Evolutionary conservation across 1,140 invertebrate genomes (phyloP).

Genomic region (Daktulosphaira vitifoliae): DNA sequence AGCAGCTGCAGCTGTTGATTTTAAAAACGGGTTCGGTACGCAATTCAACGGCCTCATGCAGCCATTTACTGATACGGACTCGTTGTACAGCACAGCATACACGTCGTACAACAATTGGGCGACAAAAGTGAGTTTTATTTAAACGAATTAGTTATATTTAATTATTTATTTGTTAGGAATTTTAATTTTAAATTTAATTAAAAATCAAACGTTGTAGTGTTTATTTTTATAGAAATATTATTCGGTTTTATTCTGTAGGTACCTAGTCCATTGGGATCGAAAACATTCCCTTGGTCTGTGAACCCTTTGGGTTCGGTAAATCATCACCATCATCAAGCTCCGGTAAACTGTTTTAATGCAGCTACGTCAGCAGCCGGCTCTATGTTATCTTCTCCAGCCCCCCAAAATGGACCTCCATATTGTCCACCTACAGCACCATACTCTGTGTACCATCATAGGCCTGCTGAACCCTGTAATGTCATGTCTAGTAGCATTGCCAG

Average conservation of each 20-base stretch:
- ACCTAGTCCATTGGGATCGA: conserved; percentile 76
- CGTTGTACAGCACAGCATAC: conserved; percentile 76
- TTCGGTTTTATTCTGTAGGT: conserved; percentile 44
- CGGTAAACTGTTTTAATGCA: conserved; percentile 73
- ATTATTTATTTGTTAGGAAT: too few species aligned
- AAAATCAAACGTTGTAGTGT: too few species aligned
- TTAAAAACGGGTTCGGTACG: conserved; percentile 82
- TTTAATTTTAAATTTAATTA: too few species aligned
- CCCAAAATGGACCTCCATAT: conserved; percentile 56
- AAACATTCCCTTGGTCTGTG: conserved; percentile 85
- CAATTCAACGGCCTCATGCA: conserved; percentile 88
- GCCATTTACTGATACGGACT: conserved; percentile 78
- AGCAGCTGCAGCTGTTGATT: conserved; percentile 74
- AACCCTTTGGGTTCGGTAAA: conserved; percentile 65
- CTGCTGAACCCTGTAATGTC: conserved; percentile 62
- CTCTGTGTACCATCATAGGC: conserved; percentile 56
- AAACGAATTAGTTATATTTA: too few species aligned
- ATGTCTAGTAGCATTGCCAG: conserved; percentile 84
- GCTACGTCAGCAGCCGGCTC: conserved; percentile 49
- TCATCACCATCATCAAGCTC: conserved; percentile 55
- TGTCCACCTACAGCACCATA: conserved; percentile 45
- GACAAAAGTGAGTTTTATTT: conserved; percentile 50
- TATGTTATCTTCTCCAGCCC: conserved; percentile 48
- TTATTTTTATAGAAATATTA: too few species aligned
- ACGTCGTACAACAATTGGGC: conserved; percentile 91